A percentile compares a stretch with the other conserved stretches of the same genome.
Evolutionary conservation across 1,140 invertebrate genomes (phyloP).

Genomic region (Zaprionus camerounensis): DNA sequence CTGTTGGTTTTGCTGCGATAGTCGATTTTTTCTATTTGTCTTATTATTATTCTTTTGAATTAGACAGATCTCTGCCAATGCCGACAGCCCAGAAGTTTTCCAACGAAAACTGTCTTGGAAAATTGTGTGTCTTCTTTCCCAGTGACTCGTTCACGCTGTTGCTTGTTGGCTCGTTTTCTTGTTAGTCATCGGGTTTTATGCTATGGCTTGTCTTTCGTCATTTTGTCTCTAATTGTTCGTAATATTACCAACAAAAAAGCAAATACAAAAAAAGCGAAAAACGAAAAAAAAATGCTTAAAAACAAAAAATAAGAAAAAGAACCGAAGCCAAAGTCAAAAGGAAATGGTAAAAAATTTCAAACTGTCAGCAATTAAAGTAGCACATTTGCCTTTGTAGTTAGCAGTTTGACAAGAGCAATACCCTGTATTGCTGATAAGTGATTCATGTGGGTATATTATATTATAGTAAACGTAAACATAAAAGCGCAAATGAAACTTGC

Average conservation of each 20-base stretch:
- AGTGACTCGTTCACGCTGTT: neutral
- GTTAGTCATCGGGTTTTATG: constrained; percentile 57
- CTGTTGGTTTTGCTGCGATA: neutral
- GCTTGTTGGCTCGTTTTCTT: constrained; percentile 34
- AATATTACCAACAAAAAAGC: constrained; percentile 55
- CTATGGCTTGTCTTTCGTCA: constrained; percentile 49
- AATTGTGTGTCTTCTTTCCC: constrained; percentile 35
- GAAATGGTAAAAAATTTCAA: constrained; percentile 64
- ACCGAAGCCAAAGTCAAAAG: constrained; percentile 46
- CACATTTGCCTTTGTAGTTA: constrained; percentile 53
- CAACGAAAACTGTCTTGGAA: constrained; percentile 43
- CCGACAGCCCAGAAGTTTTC: constrained; percentile 31
- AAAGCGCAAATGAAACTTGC: no score
- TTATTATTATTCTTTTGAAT: neutral
- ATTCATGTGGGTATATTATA: neutral
- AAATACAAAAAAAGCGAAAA: constrained; percentile 1
- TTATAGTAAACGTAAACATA: no score
- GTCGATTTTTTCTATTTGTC: neutral
- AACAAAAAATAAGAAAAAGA: constrained; percentile 1
- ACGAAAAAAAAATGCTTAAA: constrained; percentile 9
- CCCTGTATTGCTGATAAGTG: constrained; percentile 2
- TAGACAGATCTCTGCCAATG: constrained; percentile 6
- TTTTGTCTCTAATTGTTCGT: constrained; percentile 75
- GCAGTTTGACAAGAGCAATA: constrained; percentile 59
- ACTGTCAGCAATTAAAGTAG: constrained; percentile 77